These are phyloP conservation scores for Spheniscus mendiculus DNA, from an alignment of 2,113 vertebrate genomes.

Conservation along the genomic window DNA sequence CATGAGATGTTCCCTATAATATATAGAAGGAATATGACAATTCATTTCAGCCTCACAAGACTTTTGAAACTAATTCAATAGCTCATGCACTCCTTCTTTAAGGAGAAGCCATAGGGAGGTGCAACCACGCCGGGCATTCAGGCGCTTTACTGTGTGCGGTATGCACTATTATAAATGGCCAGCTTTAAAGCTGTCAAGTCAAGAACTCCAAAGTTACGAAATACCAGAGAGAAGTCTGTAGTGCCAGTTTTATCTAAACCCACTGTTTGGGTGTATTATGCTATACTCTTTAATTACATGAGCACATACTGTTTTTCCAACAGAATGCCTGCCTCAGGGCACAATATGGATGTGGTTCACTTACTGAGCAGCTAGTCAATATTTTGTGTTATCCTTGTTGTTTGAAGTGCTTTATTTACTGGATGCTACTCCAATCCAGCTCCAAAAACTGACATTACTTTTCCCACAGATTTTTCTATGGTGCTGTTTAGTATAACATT, in stretches of 20 bases:
- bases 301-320: not conserved
- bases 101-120: not conserved
- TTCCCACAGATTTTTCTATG: not conserved
- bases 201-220: not conserved
- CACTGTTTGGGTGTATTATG: not conserved
- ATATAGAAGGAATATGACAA: not conserved
- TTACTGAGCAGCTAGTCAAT: constrained; percentile 32
- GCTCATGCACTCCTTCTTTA: not conserved
- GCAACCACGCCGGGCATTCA: not conserved
- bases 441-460: not conserved
- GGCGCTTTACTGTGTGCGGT: not conserved
- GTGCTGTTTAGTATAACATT: not conserved
- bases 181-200: not conserved
- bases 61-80: not conserved
- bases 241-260: not conserved
- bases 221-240: not conserved
- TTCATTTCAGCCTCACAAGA: not conserved
- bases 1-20: not conserved
- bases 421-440: not conserved
- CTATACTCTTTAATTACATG: constrained; percentile 2
- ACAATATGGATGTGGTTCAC: constrained; percentile 11
- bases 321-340: constrained; percentile 34
- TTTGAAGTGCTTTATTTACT: constrained; percentile 33
- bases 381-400: constrained; percentile 11
- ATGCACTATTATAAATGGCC: not conserved